Conservation (phyloP, 1,140 invertebrate genomes). For the Frieseomelitta varia region DNA sequence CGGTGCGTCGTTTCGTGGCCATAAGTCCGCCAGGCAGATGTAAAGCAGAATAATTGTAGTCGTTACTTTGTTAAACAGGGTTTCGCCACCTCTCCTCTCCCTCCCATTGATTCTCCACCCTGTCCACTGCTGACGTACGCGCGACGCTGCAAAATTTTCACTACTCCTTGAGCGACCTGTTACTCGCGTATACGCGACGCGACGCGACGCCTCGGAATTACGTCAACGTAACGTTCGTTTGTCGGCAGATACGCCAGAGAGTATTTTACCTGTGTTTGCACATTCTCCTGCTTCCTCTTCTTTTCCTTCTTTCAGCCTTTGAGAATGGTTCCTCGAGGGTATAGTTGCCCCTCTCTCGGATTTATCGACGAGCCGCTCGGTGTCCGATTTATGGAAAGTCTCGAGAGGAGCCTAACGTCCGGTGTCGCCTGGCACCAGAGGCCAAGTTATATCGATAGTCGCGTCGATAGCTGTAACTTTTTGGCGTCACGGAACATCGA, state of each 20-base stretch:
- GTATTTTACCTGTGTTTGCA: too few species aligned
- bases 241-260: neutral
- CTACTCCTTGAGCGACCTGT: constrained; percentile 34
- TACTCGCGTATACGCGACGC: constrained; percentile 47
- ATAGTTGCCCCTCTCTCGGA: neutral
- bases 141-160: constrained; percentile 63
- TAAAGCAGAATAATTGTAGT: constrained; percentile 68
- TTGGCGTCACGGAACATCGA: constrained; percentile 19
- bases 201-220: neutral
- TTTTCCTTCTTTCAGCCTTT: neutral
- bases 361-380: neutral
- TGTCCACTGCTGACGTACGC: constrained; percentile 36
- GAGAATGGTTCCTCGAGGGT: neutral
- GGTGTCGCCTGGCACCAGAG: neutral
- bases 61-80: constrained; percentile 68
- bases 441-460: constrained; percentile 13
- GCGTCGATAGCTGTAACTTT: constrained; percentile 24
- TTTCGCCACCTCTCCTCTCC: constrained; percentile 45
- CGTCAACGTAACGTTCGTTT: constrained; percentile 56
- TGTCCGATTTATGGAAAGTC: constrained; percentile 42
- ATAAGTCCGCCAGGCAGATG: constrained; percentile 41
- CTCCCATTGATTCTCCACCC: neutral
- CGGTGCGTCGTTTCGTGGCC: neutral
- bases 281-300: constrained; percentile 7
- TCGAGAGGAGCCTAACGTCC: neutral